phyloP scores from a whole-genome alignment of 2,113 vertebrate genomes.

The Salminus brasiliensis region DNA sequence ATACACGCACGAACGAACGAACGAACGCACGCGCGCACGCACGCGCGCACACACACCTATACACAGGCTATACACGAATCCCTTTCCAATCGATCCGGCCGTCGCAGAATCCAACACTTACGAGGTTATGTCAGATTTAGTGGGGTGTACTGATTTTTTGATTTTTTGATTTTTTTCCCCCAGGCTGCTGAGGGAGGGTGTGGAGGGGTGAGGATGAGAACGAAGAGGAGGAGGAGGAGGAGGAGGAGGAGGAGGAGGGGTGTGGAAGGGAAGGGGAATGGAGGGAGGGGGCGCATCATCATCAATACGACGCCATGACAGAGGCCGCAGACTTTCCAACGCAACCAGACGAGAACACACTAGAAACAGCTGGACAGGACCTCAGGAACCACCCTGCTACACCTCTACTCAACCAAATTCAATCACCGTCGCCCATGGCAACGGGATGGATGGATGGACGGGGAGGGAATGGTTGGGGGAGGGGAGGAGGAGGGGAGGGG shows the following conservation, averaged over 20 bases:
- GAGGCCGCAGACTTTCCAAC: conserved; percentile 6
- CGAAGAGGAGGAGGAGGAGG: neutral
- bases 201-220: neutral
- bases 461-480: neutral
- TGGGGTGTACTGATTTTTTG: too few species aligned
- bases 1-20: too few species aligned
- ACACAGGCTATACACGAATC: too few species aligned
- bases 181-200: conserved; percentile 9
- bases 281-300: conserved; percentile 24
- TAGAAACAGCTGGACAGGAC: neutral
- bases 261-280: neutral
- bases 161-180: too few species aligned
- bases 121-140: too few species aligned
- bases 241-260: neutral
- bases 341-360: neutral
- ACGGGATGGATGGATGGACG: neutral
- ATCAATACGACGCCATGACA: conserved; percentile 42
- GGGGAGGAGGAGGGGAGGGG: too few species aligned
- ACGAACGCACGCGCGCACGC: neutral
- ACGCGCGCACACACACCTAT: neutral
- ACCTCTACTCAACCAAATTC: neutral
- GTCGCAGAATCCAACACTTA: neutral
- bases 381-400: neutral
- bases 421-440: neutral
- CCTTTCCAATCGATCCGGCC: neutral